Base-by-base conservation (phyloP, 2,888 invertebrate species). In the Tetragnatha montana region DNA sequence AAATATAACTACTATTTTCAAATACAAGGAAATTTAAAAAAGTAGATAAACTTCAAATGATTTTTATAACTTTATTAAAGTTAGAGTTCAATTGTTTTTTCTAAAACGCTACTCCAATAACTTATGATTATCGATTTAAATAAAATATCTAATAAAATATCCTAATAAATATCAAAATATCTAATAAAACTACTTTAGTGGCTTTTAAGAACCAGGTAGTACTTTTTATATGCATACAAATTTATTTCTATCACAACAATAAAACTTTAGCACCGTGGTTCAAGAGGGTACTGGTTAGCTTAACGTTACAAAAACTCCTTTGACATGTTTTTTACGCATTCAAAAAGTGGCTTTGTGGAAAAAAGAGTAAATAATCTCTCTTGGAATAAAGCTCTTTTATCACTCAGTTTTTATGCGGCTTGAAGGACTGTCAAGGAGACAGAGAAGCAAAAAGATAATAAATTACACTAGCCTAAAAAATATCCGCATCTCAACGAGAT, bases 391-490 rank as follows among this genome's bases (percentile, higher is more conserved):
- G 60, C 10, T 17, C 49, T 50, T 76, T n/a, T 76, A 76, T 49
- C 76, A 76, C 19, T 76, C 76, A 49, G 19, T 60, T 60, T 76
- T 76, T 76, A 76, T 76, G 35, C 19, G 19, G 76, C 76, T 19
- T 76, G 50, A 49, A 76, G 50, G 21, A 50, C 50, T 76, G 76
- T 50, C 21, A 50, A 76, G 50, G 8, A n/a, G n/a, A 76, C 19
- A 49, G 50, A 76, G 19, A 76, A 76, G n/a, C 19, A n/a, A n/a
- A 50, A 76, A 50, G 76, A 50, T 50, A 76, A 79, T 79, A 79
- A 79, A 79, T 51, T 60, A 79, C 22, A 68, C 10, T 19, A 17
- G 60, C 22, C 22, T 35, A 79, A 79, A 79, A 60, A 22, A 19
- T 19, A 22, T n/a, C n/a, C 60, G 51, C 51, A 79, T 79, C 51